Evolutionary conservation across 2,797 vertebrate species (phyloP).

Genomic region (Mus spretus): DNA sequence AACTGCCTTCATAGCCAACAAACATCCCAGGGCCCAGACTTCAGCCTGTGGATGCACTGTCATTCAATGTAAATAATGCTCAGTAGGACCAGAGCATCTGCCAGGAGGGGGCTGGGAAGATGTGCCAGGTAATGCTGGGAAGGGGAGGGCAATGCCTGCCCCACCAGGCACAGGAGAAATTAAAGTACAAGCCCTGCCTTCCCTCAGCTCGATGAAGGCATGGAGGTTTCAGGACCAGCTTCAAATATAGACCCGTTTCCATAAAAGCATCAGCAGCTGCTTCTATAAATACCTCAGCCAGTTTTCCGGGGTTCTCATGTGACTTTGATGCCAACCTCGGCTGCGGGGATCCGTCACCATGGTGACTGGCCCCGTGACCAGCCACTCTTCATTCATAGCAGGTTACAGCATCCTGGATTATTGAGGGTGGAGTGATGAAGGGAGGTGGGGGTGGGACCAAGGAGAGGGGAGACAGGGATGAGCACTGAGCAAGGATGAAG

Average conservation of each 20-base stretch:
- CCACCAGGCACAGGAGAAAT: background rate
- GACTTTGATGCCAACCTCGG: slow-evolving; percentile 88
- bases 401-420: slow-evolving; percentile 55
- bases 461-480: slow-evolving; percentile 6
- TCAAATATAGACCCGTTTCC: slow-evolving; percentile 86
- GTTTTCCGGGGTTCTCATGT: slow-evolving; percentile 89
- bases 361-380: slow-evolving; percentile 87
- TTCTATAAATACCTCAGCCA: slow-evolving; percentile 90
- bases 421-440: slow-evolving; percentile 18
- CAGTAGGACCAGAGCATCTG: background rate
- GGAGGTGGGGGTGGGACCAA: background rate
- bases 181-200: slow-evolving; percentile 48
- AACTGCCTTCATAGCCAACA: background rate
- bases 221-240: slow-evolving; percentile 67
- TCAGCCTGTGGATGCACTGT: background rate
- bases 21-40: background rate
- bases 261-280: slow-evolving; percentile 88
- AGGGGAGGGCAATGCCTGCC: background rate
- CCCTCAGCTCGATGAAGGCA: slow-evolving; percentile 74
- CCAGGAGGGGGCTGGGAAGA: background rate
- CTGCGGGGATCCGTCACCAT: slow-evolving; percentile 89
- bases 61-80: background rate
- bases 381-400: slow-evolving; percentile 87
- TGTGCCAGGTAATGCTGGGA: background rate
- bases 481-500: slow-evolving; percentile 40